phyloP scores from a whole-genome alignment of 2,888 invertebrate genomes.

The Mesorhabditis sp. region DNA sequence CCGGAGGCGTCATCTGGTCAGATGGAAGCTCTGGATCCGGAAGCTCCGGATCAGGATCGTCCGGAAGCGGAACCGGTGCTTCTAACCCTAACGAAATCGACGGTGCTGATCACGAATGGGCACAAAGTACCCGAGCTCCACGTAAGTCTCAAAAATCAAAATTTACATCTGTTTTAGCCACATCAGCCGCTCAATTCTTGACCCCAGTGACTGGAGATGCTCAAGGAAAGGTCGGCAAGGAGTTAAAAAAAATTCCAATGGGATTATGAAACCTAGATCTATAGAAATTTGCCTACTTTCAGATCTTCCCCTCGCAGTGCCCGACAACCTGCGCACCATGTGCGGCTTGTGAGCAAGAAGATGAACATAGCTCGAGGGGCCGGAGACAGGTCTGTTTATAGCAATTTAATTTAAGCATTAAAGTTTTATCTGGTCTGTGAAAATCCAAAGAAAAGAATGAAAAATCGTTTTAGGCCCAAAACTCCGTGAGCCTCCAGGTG shows the following conservation, averaged over 20 bases:
- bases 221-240: too few relatives aligned
- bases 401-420: neutral
- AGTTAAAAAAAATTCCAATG: too few relatives aligned
- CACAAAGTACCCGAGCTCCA: neutral
- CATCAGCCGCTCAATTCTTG: neutral
- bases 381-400: neutral
- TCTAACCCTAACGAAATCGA: too few relatives aligned
- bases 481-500: constrained; percentile 45
- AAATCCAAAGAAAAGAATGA: neutral
- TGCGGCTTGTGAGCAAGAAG: neutral
- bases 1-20: too few relatives aligned
- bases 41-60: too few relatives aligned
- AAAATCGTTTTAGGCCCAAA: constrained; percentile 11
- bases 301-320: neutral
- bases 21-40: too few relatives aligned
- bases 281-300: neutral
- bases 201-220: too few relatives aligned
- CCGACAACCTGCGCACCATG: constrained; percentile 5
- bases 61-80: too few relatives aligned
- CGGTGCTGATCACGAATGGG: neutral
- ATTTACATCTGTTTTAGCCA: too few relatives aligned
- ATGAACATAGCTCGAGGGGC: neutral
- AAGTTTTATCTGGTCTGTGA: constrained; percentile 1
- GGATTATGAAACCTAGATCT: neutral
- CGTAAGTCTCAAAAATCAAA: too few relatives aligned